Evolutionary conservation across 2,113 vertebrate species (phyloP).

Genomic region (Saguinus imperator): DNA sequence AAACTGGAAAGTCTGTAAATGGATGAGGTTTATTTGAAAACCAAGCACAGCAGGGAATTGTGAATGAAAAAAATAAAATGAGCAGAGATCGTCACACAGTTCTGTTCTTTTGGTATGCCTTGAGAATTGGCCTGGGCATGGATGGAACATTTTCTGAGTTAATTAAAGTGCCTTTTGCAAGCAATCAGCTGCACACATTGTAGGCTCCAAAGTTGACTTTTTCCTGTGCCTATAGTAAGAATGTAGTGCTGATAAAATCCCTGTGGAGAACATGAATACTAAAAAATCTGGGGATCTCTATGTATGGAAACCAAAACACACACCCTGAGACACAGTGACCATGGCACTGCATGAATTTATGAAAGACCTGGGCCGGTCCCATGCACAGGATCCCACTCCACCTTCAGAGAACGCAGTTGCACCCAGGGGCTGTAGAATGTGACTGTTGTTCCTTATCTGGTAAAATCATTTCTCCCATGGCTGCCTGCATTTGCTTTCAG

Average conservation of each 20-base stretch:
- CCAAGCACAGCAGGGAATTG: too few relatives aligned
- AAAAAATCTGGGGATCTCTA: neutral
- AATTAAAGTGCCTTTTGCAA: neutral
- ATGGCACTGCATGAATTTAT: neutral
- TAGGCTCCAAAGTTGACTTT: too few relatives aligned
- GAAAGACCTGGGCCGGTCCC: neutral
- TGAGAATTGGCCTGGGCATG: neutral
- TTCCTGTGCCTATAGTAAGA: too few relatives aligned
- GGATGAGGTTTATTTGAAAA: too few relatives aligned
- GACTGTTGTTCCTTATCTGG: neutral
- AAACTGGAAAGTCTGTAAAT: too few relatives aligned
- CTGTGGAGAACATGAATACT: neutral
- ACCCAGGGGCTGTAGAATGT: neutral
- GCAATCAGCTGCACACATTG: neutral
- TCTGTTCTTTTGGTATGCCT: too few relatives aligned
- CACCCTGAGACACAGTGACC: neutral
- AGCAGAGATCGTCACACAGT: too few relatives aligned
- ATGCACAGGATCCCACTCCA: neutral
- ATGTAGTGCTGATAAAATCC: neutral
- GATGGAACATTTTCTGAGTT: neutral
- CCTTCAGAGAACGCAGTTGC: neutral
- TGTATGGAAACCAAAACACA: neutral
- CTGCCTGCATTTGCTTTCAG: too few relatives aligned
- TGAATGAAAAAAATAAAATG: too few relatives aligned
- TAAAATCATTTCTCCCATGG: too few relatives aligned